These are phyloP conservation scores for Trachythela sp. DNA, from an alignment of 64 coral and sea anemone species.

Conservation along the genomic window DNA sequence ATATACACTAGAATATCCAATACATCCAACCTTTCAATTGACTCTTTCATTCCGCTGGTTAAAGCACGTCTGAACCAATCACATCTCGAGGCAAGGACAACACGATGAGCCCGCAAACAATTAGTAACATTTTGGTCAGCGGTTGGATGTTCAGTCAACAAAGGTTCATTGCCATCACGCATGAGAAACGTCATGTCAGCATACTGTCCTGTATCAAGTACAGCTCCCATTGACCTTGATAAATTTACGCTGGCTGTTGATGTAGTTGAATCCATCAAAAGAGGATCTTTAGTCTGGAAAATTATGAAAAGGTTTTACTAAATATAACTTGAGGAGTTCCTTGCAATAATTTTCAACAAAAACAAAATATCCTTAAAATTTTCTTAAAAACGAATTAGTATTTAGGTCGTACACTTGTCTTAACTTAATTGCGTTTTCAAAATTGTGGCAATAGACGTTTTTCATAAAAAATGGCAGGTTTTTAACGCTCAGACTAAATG, in stretches of 20 bases:
- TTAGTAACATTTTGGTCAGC: neutral
- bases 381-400: no score
- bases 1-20: no score
- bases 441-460: no score
- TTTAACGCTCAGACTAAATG: no score
- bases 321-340: no score
- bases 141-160: no score
- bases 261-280: neutral
- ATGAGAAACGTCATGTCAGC: neutral
- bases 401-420: no score
- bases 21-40: conserved; percentile 62
- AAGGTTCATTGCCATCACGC: neutral
- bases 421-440: no score
- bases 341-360: no score
- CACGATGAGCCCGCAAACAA: conserved; percentile 60
- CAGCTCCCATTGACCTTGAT: neutral
- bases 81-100: conserved; percentile 78
- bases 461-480: no score
- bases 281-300: neutral
- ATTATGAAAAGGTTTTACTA: no score
- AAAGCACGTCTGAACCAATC: conserved; percentile 84
- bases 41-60: conserved; percentile 94
- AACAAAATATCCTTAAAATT: no score
- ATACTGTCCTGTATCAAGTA: neutral
- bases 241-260: neutral